phyloP scores from a whole-genome alignment of 2,113 vertebrate species.

The Notarius lentiginosus region DNA sequence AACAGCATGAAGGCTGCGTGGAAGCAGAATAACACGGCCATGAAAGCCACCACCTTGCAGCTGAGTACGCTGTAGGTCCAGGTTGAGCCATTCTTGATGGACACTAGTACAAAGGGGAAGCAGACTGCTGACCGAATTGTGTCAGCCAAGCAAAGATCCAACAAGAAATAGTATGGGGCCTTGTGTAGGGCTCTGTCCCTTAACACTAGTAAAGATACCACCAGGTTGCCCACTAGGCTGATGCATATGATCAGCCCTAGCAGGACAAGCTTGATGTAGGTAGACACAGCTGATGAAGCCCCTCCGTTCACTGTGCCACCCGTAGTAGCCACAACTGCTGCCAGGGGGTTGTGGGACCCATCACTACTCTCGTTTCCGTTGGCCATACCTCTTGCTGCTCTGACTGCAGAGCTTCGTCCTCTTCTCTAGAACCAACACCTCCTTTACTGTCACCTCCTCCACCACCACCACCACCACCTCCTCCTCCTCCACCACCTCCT shows the following conservation, averaged over 20 bases:
- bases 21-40: slow-evolving; percentile 92
- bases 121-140: slow-evolving; percentile 89
- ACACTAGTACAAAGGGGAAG: slow-evolving; percentile 90
- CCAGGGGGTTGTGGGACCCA: slow-evolving; percentile 73
- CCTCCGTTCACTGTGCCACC: slow-evolving; percentile 73
- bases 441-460: slow-evolving; percentile 56
- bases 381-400: slow-evolving; percentile 70
- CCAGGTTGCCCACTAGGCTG: slow-evolving; percentile 85
- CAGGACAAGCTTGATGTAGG: slow-evolving; percentile 87
- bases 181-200: slow-evolving; percentile 89
- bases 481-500: slow-evolving; percentile 61
- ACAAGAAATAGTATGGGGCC: slow-evolving; percentile 89
- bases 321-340: slow-evolving; percentile 75
- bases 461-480: slow-evolving; percentile 60
- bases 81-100: slow-evolving; percentile 86
- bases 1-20: slow-evolving; percentile 95
- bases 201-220: slow-evolving; percentile 86
- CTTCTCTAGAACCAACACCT: slow-evolving; percentile 49
- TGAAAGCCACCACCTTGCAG: slow-evolving; percentile 93
- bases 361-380: slow-evolving; percentile 84
- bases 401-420: slow-evolving; percentile 36
- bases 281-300: slow-evolving; percentile 77
- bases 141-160: slow-evolving; percentile 92
- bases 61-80: slow-evolving; percentile 90
- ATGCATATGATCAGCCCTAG: slow-evolving; percentile 90